phyloP scores from a whole-genome alignment of 2,113 vertebrate genomes.

The Malurus melanocephalus region DNA sequence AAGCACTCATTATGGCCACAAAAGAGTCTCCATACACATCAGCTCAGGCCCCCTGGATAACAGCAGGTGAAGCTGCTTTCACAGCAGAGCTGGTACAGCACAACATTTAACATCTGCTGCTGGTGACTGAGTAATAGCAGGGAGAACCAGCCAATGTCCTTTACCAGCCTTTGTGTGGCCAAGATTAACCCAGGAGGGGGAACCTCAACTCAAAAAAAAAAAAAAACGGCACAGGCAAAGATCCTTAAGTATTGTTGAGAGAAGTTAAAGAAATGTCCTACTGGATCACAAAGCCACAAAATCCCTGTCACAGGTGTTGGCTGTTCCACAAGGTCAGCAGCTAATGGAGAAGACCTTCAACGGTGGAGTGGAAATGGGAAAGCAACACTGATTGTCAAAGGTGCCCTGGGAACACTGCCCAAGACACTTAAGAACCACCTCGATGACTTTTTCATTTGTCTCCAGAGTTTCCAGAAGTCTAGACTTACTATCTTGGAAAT shows the following conservation, averaged over 20 bases:
- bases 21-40: background rate
- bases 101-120: background rate
- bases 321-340: background rate
- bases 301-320: background rate
- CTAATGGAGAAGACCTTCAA: conserved; percentile 12
- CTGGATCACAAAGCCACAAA: background rate
- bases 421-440: conserved; percentile 45
- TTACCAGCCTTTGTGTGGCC: background rate
- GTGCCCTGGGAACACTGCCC: conserved; percentile 34
- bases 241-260: background rate
- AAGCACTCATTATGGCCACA: background rate
- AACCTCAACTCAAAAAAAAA: background rate
- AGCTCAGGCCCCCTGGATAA: background rate
- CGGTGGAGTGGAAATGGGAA: background rate
- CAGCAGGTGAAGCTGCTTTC: background rate
- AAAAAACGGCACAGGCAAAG: background rate
- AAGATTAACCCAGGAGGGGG: background rate
- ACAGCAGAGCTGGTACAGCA: background rate
- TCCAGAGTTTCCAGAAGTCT: conserved; percentile 59
- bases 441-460: conserved; percentile 44
- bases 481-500: conserved; percentile 62
- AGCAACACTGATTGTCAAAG: conserved; percentile 3
- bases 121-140: background rate
- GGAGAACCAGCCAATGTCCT: background rate
- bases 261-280: background rate